phyloP scores from a whole-genome alignment of 2,113 vertebrate species.

The Ictalurus punctatus region DNA sequence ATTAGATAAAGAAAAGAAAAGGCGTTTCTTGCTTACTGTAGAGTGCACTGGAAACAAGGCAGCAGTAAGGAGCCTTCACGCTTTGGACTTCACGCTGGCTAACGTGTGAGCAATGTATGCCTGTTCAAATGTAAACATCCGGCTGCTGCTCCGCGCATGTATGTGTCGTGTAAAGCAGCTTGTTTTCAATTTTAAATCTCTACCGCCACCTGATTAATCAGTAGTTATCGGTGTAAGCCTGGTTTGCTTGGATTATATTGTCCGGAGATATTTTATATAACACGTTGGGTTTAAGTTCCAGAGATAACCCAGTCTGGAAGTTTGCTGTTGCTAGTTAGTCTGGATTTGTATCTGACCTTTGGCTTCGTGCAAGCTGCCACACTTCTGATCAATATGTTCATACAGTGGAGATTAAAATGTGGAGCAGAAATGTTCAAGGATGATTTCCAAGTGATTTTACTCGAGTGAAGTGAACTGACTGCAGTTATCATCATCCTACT shows the following conservation, averaged over 20 bases:
- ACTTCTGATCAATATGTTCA: not conserved
- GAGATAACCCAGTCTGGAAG: not conserved
- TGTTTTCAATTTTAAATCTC: not conserved
- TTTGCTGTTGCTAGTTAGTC: not conserved
- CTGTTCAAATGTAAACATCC: conserved; percentile 60
- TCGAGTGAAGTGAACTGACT: not conserved
- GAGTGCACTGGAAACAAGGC: not conserved
- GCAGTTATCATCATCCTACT: not conserved
- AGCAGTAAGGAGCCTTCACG: not conserved
- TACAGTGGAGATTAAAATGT: not conserved
- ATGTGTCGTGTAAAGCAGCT: not conserved
- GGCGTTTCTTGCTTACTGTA: not conserved
- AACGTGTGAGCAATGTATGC: conserved; percentile 5
- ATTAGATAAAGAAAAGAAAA: not conserved
- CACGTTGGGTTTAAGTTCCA: not conserved
- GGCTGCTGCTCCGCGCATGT: not conserved
- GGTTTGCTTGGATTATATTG: not conserved
- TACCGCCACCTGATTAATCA: not conserved
- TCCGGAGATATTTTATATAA: not conserved
- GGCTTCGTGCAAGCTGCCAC: not conserved
- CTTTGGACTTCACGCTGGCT: not conserved
- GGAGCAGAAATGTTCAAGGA: not conserved
- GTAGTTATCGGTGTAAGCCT: not conserved
- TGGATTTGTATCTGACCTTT: not conserved
- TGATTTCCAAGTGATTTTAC: not conserved